These are phyloP conservation scores for Erynnis tages DNA, from an alignment of 2,888 invertebrate species.

Conservation along the genomic window DNA sequence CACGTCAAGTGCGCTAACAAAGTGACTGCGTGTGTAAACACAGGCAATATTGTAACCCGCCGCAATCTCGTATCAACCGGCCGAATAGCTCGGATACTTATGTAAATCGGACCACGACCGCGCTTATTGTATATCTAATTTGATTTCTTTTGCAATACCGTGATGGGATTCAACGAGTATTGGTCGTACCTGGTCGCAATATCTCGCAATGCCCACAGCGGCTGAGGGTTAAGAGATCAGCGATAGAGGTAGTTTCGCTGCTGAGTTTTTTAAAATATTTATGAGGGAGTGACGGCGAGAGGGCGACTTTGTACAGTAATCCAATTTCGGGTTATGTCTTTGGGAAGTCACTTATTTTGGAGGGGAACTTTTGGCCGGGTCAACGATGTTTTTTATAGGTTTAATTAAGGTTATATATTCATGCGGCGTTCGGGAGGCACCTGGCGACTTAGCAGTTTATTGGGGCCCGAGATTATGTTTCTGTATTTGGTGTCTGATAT, in stretches of 20 bases:
- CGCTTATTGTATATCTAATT: conserved; percentile 81
- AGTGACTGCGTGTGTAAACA: conserved; percentile 51
- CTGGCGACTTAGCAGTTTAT: conserved; percentile 24
- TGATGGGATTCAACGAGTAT: conserved; percentile 74
- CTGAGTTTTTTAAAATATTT: conserved; percentile 78
- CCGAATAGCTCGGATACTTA: conserved; percentile 78
- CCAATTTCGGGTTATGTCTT: conserved; percentile 80
- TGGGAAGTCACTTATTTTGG: conserved; percentile 73
- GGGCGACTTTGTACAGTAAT: conserved; percentile 67
- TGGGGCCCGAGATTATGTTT: conserved; percentile 13
- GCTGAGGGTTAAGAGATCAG: conserved; percentile 73
- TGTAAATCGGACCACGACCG: conserved; percentile 74
- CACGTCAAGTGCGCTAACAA: conserved; percentile 44
- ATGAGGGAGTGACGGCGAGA: conserved; percentile 63
- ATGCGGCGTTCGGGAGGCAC: conserved; percentile 22
- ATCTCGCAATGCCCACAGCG: conserved; percentile 57
- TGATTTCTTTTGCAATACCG: conserved; percentile 77
- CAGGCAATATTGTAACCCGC: conserved; percentile 72
- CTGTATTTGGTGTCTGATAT: neutral
- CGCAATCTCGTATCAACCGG: conserved; percentile 76
- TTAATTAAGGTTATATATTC: conserved; percentile 57
- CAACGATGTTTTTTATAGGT: conserved; percentile 64
- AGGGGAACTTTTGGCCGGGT: conserved; percentile 58
- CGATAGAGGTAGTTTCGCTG: conserved; percentile 61
- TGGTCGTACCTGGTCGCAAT: conserved; percentile 72